A percentile compares a stretch with the other conserved stretches of the same genome.
phyloP scores from a whole-genome alignment of 2,797 vertebrate species.

The Pitangus sulphuratus region DNA sequence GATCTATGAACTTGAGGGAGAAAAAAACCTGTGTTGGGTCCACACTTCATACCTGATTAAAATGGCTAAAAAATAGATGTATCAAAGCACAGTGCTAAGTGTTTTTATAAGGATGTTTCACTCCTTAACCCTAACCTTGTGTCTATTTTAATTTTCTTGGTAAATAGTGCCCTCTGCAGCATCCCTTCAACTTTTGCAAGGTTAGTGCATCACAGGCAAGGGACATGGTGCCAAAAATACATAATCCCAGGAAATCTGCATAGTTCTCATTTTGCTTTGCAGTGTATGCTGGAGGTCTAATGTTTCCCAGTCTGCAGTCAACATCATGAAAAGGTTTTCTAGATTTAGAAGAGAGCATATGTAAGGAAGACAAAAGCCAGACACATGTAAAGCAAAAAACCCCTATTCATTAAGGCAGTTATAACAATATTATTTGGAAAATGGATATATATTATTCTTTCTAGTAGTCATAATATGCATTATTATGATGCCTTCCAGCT shows the following conservation, averaged over 20 bases:
- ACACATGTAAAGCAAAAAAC: not conserved
- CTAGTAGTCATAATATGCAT: not conserved
- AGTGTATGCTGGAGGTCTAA: not conserved
- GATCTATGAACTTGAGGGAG: not conserved
- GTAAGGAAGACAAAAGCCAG: not conserved
- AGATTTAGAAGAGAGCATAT: not conserved
- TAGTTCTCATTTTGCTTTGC: not conserved
- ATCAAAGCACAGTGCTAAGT: not conserved
- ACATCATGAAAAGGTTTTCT: not conserved
- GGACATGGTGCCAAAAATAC: not conserved
- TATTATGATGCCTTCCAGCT: not conserved
- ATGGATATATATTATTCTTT: not conserved
- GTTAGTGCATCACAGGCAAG: not conserved
- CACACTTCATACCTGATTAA: not conserved
- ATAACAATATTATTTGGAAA: not conserved
- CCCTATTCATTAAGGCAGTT: not conserved
- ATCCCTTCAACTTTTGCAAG: not conserved
- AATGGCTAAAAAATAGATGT: not conserved
- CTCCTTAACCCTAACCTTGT: not conserved
- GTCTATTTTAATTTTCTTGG: constrained; percentile 32
- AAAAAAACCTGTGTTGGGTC: not conserved
- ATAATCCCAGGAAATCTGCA: not conserved
- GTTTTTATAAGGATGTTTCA: not conserved
- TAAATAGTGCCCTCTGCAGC: constrained; percentile 76
- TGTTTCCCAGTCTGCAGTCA: not conserved